Evolutionary conservation across 2,888 invertebrate species (phyloP).

Genomic region (Noctua fimbriata): DNA sequence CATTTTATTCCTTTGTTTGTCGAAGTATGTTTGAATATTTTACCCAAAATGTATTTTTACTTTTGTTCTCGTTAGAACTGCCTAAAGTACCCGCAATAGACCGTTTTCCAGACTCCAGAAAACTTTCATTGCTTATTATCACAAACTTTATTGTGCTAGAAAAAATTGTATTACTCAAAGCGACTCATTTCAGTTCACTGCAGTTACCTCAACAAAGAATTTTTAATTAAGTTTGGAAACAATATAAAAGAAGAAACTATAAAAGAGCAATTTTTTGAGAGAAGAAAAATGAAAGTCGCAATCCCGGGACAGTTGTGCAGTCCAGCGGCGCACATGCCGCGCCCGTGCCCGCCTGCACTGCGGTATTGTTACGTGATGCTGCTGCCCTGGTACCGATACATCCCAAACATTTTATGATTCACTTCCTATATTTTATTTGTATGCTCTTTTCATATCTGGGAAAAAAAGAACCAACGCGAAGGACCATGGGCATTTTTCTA

Average conservation of each 20-base stretch:
- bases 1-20: slow-evolving; percentile 56
- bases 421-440: slow-evolving; percentile 19
- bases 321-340: slow-evolving; percentile 61
- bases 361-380: slow-evolving; percentile 85
- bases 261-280: slow-evolving; percentile 59
- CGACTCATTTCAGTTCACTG: slow-evolving; percentile 47
- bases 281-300: slow-evolving; percentile 58
- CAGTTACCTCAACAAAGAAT: slow-evolving; percentile 63
- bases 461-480: slow-evolving; percentile 13
- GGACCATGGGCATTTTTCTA: neutral
- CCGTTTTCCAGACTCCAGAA: slow-evolving; percentile 16
- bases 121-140: slow-evolving; percentile 17
- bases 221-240: slow-evolving; percentile 70
- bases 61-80: slow-evolving; percentile 10
- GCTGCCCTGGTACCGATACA: slow-evolving; percentile 69
- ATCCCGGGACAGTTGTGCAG: slow-evolving; percentile 65
- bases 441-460: slow-evolving; percentile 4
- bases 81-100: neutral
- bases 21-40: slow-evolving; percentile 38
- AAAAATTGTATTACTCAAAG: slow-evolving; percentile 38
- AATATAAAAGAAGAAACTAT: slow-evolving; percentile 61
- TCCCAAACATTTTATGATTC: slow-evolving; percentile 39
- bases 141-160: slow-evolving; percentile 12
- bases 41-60: slow-evolving; percentile 25
- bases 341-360: slow-evolving; percentile 78